Evolutionary conservation across 2,113 vertebrate species (phyloP).

Genomic region (Oryzias melastigma): DNA sequence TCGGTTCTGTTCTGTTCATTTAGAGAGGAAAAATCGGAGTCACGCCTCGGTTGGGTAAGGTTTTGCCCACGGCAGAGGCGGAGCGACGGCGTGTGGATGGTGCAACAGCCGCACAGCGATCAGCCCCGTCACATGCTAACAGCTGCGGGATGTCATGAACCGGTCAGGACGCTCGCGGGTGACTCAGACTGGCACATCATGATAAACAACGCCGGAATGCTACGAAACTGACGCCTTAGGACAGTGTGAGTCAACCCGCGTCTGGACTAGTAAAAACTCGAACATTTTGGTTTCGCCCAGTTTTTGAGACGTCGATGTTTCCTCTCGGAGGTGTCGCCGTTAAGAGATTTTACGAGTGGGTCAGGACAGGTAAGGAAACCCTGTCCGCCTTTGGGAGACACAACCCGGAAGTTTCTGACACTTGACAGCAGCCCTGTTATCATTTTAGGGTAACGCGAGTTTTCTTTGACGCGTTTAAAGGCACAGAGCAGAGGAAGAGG

Average conservation of each 20-base stretch:
- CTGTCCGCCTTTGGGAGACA: too few relatives aligned
- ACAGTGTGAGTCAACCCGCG: not conserved
- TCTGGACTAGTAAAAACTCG: too few relatives aligned
- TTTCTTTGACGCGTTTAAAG: too few relatives aligned
- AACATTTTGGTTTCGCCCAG: slow-evolving; percentile 1
- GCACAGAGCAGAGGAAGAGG: slow-evolving; percentile 43
- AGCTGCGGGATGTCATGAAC: not conserved
- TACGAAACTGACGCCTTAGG: slow-evolving; percentile 32
- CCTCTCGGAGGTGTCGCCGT: slow-evolving; percentile 37
- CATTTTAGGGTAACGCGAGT: too few relatives aligned
- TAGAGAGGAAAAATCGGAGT: too few relatives aligned
- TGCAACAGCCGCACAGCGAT: not conserved
- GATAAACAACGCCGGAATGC: slow-evolving; percentile 13
- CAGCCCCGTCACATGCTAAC: slow-evolving; percentile 16
- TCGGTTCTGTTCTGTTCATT: too few relatives aligned
- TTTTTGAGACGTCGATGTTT: slow-evolving; percentile 41
- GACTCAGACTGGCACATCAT: not conserved
- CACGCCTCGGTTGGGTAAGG: too few relatives aligned
- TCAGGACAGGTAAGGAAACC: slow-evolving; percentile 53
- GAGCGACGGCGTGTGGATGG: not conserved
- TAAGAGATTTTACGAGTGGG: slow-evolving; percentile 48
- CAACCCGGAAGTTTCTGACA: too few relatives aligned
- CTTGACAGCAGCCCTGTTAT: too few relatives aligned
- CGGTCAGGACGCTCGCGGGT: slow-evolving; percentile 34
- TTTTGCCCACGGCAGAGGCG: not conserved